A percentile compares a stretch with the other conserved stretches of the same genome.
Conservation (phyloP, 2,797 vertebrate species). For the Crocidura indochinensis region DNA sequence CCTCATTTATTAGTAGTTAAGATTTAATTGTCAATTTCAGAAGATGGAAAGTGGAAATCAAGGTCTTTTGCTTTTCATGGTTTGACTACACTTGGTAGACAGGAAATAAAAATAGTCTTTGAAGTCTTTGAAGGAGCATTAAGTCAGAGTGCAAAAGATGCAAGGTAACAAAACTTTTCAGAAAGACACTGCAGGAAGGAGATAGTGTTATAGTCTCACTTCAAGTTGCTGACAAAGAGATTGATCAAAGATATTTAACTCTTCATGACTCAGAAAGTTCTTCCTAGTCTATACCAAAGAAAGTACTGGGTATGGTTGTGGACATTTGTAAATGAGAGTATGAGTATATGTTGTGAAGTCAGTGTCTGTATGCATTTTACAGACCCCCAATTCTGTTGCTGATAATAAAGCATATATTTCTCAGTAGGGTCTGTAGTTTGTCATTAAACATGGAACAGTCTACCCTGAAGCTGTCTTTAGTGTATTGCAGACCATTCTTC, state of each 20-base stretch:
- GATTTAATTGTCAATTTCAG: constrained; percentile 19
- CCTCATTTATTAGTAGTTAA: constrained; percentile 15
- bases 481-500: background rate
- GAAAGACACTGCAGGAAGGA: background rate
- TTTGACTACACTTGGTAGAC: background rate
- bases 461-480: no score
- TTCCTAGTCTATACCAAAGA: background rate
- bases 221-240: constrained; percentile 11
- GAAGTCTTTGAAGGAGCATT: background rate
- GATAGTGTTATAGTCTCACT: background rate
- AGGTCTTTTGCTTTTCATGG: background rate
- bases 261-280: background rate
- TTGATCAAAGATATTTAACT: background rate
- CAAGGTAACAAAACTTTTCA: background rate
- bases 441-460: background rate
- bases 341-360: background rate
- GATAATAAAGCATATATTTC: background rate
- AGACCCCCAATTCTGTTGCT: background rate
- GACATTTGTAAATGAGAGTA: background rate
- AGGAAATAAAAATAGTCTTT: background rate
- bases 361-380: background rate
- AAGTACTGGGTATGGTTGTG: background rate
- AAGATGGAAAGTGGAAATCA: background rate
- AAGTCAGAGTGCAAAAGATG: background rate
- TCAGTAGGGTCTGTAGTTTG: background rate